phyloP scores from a whole-genome alignment of 92 coral and sea anemone genomes.

The Meandrina meandrites region DNA sequence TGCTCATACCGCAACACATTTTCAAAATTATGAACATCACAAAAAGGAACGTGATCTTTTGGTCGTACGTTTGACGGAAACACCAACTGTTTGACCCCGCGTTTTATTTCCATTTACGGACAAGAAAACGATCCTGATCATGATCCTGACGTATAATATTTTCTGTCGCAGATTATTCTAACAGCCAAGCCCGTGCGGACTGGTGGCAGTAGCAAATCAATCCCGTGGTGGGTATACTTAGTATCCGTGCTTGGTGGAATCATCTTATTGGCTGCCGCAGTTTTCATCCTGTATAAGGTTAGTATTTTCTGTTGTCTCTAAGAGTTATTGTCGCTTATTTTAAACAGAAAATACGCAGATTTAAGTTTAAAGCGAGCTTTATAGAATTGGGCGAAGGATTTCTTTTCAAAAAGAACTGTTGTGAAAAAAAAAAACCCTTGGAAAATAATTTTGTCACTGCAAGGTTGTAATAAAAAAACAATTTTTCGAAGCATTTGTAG shows the following conservation, averaged over 20 bases:
- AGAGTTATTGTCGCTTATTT: neutral
- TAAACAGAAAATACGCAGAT: neutral
- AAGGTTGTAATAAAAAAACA: too few relatives aligned
- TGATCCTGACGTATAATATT: neutral
- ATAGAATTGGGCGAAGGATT: too few relatives aligned
- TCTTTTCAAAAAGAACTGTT: too few relatives aligned
- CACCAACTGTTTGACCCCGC: neutral
- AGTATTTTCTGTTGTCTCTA: neutral
- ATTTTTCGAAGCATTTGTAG: too few relatives aligned
- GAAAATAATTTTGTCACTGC: too few relatives aligned
- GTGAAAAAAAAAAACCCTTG: too few relatives aligned
- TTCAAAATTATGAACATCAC: neutral
- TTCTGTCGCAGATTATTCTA: slow-evolving; percentile 6
- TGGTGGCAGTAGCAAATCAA: slow-evolving; percentile 18
- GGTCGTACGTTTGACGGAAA: neutral
- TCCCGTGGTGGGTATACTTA: slow-evolving; percentile 69
- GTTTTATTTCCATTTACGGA: neutral
- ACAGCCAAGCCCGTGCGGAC: slow-evolving; percentile 53
- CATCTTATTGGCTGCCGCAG: slow-evolving; percentile 51
- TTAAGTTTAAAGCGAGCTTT: neutral
- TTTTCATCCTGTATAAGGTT: slow-evolving; percentile 61
- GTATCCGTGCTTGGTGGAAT: slow-evolving; percentile 65
- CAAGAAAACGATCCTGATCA: neutral
- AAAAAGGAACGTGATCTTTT: neutral
- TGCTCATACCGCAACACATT: neutral